These are phyloP conservation scores for Prosopocoilus inquinatus DNA, from an alignment of 2,888 invertebrate genomes.

Conservation along the genomic window DNA sequence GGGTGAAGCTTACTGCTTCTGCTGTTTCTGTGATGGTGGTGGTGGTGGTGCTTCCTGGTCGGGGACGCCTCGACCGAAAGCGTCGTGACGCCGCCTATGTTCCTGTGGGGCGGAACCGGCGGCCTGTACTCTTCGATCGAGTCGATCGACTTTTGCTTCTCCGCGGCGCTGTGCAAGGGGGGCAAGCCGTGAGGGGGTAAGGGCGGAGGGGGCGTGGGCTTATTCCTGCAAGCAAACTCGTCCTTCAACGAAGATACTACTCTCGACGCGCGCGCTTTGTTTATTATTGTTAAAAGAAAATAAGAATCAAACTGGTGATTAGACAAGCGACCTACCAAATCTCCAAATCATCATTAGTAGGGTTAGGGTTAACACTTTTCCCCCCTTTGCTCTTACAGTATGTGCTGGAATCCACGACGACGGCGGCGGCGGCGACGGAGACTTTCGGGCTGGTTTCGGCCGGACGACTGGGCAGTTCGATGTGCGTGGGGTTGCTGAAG, in stretches of 20 bases:
- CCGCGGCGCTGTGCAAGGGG: slow-evolving; percentile 28
- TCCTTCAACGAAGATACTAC: background rate
- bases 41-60: slow-evolving; percentile 48
- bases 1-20: slow-evolving; percentile 23
- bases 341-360: slow-evolving; percentile 39
- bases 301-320: background rate
- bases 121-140: slow-evolving; percentile 71
- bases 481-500: slow-evolving; percentile 73
- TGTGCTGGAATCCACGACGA: slow-evolving; percentile 63
- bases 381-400: slow-evolving; percentile 62
- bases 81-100: slow-evolving; percentile 49
- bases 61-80: slow-evolving; percentile 29
- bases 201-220: slow-evolving; percentile 51
- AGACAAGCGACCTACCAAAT: slow-evolving; percentile 39
- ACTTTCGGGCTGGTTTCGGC: slow-evolving; percentile 29
- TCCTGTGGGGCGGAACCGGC: slow-evolving; percentile 85
- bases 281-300: background rate
- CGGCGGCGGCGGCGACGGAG: slow-evolving; percentile 42
- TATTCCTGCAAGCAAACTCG: slow-evolving; percentile 38
- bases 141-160: slow-evolving; percentile 35
- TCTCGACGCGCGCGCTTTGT: background rate
- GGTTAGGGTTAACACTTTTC: slow-evolving; percentile 25
- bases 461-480: slow-evolving; percentile 58
- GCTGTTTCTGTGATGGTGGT: slow-evolving; percentile 50
- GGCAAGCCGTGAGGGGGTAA: slow-evolving; percentile 55